Percentiles rank a stretch among this genome's conserved stretches.
Evolutionary conservation across 2,888 invertebrate genomes (phyloP).

Genomic region (Phyto melanocephala): DNA sequence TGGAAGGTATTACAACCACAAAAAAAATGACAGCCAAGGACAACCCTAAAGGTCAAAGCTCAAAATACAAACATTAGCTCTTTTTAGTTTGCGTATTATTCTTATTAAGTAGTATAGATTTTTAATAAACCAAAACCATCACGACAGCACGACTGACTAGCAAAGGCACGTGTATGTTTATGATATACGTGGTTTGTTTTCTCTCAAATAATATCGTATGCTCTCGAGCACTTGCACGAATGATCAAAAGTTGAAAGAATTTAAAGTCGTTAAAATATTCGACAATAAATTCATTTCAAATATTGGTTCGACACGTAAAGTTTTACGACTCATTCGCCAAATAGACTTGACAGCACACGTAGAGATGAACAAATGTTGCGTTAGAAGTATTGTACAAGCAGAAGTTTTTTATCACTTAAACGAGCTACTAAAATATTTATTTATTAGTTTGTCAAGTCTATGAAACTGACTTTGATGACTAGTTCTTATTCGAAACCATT

Average conservation of each 20-base stretch:
- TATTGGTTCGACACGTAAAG: conserved; percentile 8
- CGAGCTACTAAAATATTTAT: neutral
- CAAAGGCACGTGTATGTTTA: conserved; percentile 24
- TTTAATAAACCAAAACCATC: too few species aligned
- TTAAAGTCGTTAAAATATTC: neutral
- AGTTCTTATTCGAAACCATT: neutral
- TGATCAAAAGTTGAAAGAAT: neutral
- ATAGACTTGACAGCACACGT: neutral
- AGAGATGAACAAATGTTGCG: neutral
- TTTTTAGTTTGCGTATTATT: too few species aligned
- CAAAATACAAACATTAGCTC: too few species aligned
- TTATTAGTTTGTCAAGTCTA: neutral
- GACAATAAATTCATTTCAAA: neutral
- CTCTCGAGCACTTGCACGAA: neutral
- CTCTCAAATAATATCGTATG: conserved; percentile 31
- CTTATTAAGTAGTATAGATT: too few species aligned
- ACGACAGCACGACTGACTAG: neutral
- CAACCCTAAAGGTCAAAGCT: too few species aligned
- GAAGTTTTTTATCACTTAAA: neutral
- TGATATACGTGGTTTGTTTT: conserved; percentile 23
- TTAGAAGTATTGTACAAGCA: neutral
- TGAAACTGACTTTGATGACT: neutral
- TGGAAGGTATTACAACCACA: too few species aligned
- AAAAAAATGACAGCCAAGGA: too few species aligned
- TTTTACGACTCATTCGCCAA: conserved; percentile 21